phyloP scores from a whole-genome alignment of 2,113 vertebrate genomes.

The Lophochroa leadbeateri region DNA sequence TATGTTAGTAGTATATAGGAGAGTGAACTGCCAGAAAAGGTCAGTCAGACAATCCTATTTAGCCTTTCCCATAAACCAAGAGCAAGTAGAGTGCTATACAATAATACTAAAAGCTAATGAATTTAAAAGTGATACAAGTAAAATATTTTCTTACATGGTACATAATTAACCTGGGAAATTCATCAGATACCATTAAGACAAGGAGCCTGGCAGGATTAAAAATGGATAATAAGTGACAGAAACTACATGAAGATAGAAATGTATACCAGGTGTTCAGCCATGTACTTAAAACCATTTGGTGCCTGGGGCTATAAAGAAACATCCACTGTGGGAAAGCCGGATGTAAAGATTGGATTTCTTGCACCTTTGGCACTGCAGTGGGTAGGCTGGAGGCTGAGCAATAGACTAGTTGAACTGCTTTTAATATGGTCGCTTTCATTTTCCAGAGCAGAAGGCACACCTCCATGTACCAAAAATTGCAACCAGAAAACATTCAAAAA shows the following conservation, averaged over 20 bases:
- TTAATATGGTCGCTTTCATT: background rate
- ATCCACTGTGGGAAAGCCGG: background rate
- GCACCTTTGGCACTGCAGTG: background rate
- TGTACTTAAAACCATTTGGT: constrained; percentile 47
- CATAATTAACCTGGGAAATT: constrained; percentile 66
- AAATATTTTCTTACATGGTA: constrained; percentile 64
- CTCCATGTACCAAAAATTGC: background rate
- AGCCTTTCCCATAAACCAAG: constrained; percentile 66
- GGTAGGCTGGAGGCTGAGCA: background rate
- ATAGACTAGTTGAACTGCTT: accelerated
- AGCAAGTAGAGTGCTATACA: constrained; percentile 48
- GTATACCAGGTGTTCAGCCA: background rate
- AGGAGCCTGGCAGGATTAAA: constrained; percentile 54
- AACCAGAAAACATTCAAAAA: background rate
- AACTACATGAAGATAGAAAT: constrained; percentile 15
- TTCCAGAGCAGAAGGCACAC: background rate
- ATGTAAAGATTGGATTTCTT: background rate
- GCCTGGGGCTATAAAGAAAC: constrained; percentile 26
- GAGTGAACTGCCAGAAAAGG: constrained; percentile 62
- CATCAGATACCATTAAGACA: constrained; percentile 66
- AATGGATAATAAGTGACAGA: constrained; percentile 54
- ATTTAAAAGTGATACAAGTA: constrained; percentile 64
- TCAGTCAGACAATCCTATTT: constrained; percentile 60
- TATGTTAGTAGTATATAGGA: constrained; percentile 59
- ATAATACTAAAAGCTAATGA: constrained; percentile 67